These are phyloP conservation scores for Daubentonia madagascariensis DNA, from an alignment of 2,113 vertebrate genomes.

Conservation along the genomic window DNA sequence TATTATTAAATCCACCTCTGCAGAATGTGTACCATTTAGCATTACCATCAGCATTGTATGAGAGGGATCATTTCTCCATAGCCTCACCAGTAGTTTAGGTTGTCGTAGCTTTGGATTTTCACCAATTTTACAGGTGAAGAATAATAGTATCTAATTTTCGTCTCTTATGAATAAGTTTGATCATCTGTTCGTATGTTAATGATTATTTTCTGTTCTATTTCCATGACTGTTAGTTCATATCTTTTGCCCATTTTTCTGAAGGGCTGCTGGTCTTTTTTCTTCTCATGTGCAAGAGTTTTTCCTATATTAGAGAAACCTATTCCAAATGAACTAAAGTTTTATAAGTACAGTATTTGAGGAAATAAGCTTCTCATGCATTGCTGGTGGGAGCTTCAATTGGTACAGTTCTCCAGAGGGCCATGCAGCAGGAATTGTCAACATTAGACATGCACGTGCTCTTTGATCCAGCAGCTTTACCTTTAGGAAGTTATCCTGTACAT, in stretches of 20 bases:
- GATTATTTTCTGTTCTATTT: background rate
- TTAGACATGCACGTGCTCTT: background rate
- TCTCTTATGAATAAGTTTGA: background rate
- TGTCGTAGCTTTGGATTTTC: background rate
- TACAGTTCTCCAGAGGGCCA: background rate
- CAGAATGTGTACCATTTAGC: background rate
- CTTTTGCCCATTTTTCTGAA: background rate
- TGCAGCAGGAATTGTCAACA: background rate
- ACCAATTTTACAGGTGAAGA: background rate
- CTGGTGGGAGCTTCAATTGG: background rate
- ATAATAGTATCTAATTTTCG: background rate
- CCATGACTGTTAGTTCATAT: background rate
- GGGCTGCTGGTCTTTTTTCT: background rate
- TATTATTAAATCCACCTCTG: background rate
- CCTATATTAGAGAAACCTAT: background rate
- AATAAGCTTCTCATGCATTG: background rate
- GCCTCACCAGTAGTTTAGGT: background rate
- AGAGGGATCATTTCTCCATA: background rate
- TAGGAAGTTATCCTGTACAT: background rate
- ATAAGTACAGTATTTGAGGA: background rate
- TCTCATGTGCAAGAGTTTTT: background rate
- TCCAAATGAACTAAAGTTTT: background rate
- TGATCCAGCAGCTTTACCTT: background rate
- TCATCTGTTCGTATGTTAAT: background rate
- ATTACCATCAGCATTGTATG: background rate